Conservation (phyloP, 2,113 vertebrate species). For the Fukomys damarensis region DNA sequence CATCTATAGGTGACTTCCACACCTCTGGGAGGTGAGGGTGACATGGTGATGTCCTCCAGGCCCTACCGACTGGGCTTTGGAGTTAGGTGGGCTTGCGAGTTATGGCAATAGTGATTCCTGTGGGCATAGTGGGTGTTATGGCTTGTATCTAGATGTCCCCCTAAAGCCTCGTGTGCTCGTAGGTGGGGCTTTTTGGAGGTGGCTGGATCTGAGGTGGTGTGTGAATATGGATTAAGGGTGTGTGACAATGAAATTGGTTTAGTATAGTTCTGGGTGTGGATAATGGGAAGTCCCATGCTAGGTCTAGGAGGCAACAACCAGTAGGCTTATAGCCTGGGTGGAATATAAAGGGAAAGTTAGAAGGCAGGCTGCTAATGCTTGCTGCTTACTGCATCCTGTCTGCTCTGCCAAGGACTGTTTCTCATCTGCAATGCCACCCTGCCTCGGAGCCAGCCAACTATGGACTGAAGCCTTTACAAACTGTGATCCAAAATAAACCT, state of each 20-base stretch:
- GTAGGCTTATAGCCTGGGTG: background rate
- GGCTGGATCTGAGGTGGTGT: background rate
- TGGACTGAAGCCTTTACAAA: background rate
- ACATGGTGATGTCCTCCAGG: background rate
- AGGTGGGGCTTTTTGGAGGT: background rate
- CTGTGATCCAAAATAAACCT: background rate
- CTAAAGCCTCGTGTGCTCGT: too few relatives aligned
- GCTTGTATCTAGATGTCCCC: background rate
- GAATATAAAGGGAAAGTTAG: background rate
- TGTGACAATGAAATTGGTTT: background rate
- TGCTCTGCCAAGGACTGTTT: background rate
- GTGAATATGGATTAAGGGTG: background rate
- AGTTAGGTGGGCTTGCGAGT: background rate
- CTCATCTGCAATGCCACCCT: background rate
- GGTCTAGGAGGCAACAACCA: too few relatives aligned
- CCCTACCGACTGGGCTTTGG: background rate
- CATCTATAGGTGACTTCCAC: background rate
- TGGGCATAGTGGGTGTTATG: background rate
- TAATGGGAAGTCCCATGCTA: background rate
- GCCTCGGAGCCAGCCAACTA: background rate
- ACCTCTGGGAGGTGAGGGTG: background rate
- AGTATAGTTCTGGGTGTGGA: background rate
- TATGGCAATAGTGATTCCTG: background rate
- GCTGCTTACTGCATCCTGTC: background rate
- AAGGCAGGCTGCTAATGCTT: background rate